These are phyloP conservation scores for Tragelaphus buxtoni DNA, from an alignment of 2,113 vertebrate species.

Conservation along the genomic window DNA sequence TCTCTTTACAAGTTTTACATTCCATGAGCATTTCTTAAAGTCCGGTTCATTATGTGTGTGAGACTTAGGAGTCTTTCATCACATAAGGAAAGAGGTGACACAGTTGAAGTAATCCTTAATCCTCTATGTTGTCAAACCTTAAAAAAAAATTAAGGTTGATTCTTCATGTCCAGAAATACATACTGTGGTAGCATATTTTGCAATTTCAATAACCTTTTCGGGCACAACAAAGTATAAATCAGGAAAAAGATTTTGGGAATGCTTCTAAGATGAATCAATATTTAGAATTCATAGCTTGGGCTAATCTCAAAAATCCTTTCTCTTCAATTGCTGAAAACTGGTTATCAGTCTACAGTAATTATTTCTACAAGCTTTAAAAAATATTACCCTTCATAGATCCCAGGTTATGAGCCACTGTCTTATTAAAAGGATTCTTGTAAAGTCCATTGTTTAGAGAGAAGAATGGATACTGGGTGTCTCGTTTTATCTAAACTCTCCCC, in stretches of 20 bases:
- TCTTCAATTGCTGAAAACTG: background rate
- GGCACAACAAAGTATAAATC: background rate
- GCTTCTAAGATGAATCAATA: background rate
- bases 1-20: background rate
- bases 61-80: background rate
- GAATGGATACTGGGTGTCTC: background rate
- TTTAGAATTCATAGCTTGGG: background rate
- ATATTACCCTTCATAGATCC: background rate
- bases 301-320: background rate
- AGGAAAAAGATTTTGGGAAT: background rate
- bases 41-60: background rate
- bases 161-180: background rate
- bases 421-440: background rate
- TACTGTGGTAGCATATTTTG: background rate
- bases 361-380: slow-evolving; percentile 1
- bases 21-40: background rate
- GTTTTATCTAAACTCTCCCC: background rate
- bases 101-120: background rate
- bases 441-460: background rate
- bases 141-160: background rate
- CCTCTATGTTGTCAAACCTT: background rate
- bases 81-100: background rate
- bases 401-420: background rate
- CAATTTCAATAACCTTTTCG: background rate
- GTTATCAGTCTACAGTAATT: background rate